Evolutionary conservation across 23 tunicate genomes (phyloP).

Genomic region (Clavelina lepadiformis): DNA sequence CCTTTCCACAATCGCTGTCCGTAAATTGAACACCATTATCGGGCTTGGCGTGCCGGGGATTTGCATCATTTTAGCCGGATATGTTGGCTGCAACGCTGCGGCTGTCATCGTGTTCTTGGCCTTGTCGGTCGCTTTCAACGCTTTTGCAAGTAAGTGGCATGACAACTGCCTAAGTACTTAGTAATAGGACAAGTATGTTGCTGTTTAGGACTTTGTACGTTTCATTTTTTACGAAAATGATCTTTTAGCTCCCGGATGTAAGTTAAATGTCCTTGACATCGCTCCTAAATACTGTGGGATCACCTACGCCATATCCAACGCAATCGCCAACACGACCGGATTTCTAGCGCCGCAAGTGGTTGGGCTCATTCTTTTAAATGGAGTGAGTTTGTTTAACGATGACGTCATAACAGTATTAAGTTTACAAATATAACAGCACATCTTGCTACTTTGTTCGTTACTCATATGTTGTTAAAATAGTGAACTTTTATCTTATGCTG

Average conservation of each 20-base stretch:
- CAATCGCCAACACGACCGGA: conserved; percentile 59
- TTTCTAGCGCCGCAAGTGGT: conserved; percentile 62
- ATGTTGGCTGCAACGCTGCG: conserved; percentile 10
- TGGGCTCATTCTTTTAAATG: conserved; percentile 33
- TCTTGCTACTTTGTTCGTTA: too few relatives aligned
- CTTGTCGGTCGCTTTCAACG: conserved; percentile 12
- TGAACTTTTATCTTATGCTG: too few relatives aligned
- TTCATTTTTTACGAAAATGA: too few relatives aligned
- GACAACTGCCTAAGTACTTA: too few relatives aligned
- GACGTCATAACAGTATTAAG: too few relatives aligned
- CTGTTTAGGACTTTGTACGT: too few relatives aligned
- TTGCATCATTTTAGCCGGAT: conserved; percentile 15
- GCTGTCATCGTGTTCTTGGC: conserved; percentile 13
- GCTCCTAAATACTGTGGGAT: conserved; percentile 78
- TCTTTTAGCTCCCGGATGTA: conserved; percentile 81
- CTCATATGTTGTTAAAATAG: too few relatives aligned
- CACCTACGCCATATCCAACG: conserved; percentile 49
- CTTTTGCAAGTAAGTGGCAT: conserved; percentile 4
- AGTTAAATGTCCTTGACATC: conserved; percentile 55
- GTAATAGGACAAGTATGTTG: too few relatives aligned
- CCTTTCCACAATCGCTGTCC: not conserved
- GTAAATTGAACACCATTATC: conserved; percentile 11
- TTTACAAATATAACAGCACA: too few relatives aligned
- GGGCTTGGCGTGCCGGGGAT: conserved; percentile 16
- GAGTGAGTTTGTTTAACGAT: conserved; percentile 13